Percentiles rank a stretch among this genome's conserved stretches.
These are phyloP conservation scores for Poecilia latipinna DNA, from an alignment of 2,113 vertebrate genomes.

Conservation along the genomic window DNA sequence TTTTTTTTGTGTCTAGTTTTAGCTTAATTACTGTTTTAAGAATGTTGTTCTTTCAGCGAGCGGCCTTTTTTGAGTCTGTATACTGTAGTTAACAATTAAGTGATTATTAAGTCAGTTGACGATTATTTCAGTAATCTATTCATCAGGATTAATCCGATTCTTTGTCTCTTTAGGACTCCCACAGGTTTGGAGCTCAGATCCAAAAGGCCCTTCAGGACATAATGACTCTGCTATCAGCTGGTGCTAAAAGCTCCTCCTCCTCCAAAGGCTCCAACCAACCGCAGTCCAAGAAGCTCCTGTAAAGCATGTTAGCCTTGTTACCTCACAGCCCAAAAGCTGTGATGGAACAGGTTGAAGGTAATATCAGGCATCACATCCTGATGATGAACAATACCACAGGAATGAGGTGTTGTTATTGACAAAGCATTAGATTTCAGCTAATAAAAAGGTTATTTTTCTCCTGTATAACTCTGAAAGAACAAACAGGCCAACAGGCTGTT, in stretches of 20 bases:
- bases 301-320: not conserved
- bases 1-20: too few relatives aligned
- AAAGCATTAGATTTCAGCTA: not conserved
- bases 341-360: not conserved
- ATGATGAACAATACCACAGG: too few relatives aligned
- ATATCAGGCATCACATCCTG: too few relatives aligned
- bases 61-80: too few relatives aligned
- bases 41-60: too few relatives aligned
- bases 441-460: not conserved
- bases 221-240: slow-evolving; percentile 74
- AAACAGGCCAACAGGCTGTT: too few relatives aligned
- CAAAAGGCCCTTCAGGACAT: slow-evolving; percentile 80
- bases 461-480: not conserved
- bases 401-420: not conserved
- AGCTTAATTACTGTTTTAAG: too few relatives aligned
- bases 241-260: slow-evolving; percentile 44
- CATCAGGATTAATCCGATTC: too few relatives aligned
- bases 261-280: slow-evolving; percentile 14
- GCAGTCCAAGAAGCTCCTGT: slow-evolving; percentile 47
- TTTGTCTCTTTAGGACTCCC: slow-evolving; percentile 77
- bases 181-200: slow-evolving; percentile 84
- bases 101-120: too few relatives aligned
- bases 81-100: too few relatives aligned
- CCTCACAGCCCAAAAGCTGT: not conserved
- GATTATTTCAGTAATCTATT: too few relatives aligned